Base-by-base conservation (phyloP, 23 tunicate species). In the Botrylloides violaceus region DNA sequence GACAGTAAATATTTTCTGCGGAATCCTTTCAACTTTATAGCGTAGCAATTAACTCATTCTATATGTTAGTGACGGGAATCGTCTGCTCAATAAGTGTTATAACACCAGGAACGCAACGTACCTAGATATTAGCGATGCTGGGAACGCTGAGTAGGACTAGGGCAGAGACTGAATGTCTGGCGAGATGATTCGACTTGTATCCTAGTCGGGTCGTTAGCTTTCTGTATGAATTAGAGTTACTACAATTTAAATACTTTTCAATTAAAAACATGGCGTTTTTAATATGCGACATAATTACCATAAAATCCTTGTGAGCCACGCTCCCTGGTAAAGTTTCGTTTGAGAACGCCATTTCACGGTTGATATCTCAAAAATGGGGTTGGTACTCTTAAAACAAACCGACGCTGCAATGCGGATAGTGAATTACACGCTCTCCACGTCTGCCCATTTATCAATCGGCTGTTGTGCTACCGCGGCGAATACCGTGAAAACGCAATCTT, bases 221-320 rank as follows among this genome's bases (percentile, higher is more conserved):
- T 43, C 53, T 15, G 12, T 7, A 15, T 7, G 53, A 9, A 15
- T 15, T 43, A 55, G 37, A 43, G 36, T 68, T 43, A 68, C 37
- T 68, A 68, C 56, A 35, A 7, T 60, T 56, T 9, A 68, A 68
- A 37, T 68, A 43, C 29, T 56, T 31, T 32, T 39, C 57, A 68
- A 68, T 68, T 68, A 68, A 68, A n/a, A 68, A 68, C 37, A 2
- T 37, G 27, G 21, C 37, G n/a, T 68, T 37, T 35, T 28, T 25
- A 68, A 68, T 68, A 68, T 43, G 74, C 36, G 32, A 68, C 36
- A 68, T 68, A 68, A 68, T 68, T 68, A 30, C 28, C 74, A 43
- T 35, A 68, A 37, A 39, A 68, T 68, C 74, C 57, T 15, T 56
- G 36, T 63, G 33, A 25, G 33, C 35, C 35, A 63, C 32, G 33